A percentile compares a stretch with the other conserved stretches of the same genome.
Conservation (phyloP, 2,888 invertebrate species). For the Hydraecia micacea region DNA sequence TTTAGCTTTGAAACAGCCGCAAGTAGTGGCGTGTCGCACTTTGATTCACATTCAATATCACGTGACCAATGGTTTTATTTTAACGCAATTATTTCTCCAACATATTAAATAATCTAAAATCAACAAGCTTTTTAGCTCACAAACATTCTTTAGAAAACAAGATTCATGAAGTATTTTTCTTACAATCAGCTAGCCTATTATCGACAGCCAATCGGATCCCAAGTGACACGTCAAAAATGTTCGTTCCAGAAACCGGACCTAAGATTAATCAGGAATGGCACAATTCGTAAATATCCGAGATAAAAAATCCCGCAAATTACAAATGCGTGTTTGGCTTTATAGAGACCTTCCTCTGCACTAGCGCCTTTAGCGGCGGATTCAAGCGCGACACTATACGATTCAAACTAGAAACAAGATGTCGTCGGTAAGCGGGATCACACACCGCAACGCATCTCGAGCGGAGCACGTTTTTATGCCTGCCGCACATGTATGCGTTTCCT, state of each 20-base stretch:
- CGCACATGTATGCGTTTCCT: background rate
- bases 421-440: conserved; percentile 16
- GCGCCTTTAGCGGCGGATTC: conserved; percentile 1
- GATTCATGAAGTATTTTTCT: too few species aligned
- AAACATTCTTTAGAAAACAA: too few species aligned
- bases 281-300: background rate
- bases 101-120: too few species aligned
- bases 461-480: background rate
- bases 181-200: too few species aligned
- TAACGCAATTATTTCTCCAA: too few species aligned
- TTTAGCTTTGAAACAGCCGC: too few species aligned
- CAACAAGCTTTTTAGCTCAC: too few species aligned
- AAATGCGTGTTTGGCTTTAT: conserved; percentile 1
- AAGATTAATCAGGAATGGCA: background rate
- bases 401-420: conserved; percentile 1
- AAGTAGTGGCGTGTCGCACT: too few species aligned
- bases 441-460: background rate
- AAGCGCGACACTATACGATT: conserved; percentile 1
- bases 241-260: background rate
- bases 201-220: too few species aligned
- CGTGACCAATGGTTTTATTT: too few species aligned
- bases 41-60: too few species aligned
- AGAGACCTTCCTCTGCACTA: background rate
- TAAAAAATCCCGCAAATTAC: background rate
- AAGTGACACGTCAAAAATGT: too few species aligned